phyloP scores from a whole-genome alignment of 2,888 invertebrate genomes.

The Lasioglossum zephyrum region DNA sequence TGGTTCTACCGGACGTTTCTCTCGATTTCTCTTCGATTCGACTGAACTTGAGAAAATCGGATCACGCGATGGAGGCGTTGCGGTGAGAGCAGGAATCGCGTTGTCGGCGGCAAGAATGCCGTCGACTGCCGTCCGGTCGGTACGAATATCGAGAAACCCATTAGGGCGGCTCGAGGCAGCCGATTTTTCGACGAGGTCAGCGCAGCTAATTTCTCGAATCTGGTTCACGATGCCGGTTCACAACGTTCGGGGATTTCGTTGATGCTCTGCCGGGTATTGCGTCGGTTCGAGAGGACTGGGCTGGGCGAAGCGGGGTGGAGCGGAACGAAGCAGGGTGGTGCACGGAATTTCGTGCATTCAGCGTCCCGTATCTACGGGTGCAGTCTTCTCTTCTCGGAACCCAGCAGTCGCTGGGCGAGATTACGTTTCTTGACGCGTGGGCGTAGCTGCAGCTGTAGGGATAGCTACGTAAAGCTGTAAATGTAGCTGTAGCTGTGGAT shows the following conservation, averaged over 20 bases:
- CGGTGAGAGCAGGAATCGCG: background rate
- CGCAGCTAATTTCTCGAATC: background rate
- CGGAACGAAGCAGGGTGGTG: background rate
- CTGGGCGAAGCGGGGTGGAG: background rate
- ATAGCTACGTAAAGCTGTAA: background rate
- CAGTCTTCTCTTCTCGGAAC: conserved; percentile 40
- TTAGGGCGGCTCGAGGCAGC: background rate
- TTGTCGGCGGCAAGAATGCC: background rate
- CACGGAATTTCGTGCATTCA: conserved; percentile 39
- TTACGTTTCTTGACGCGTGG: background rate
- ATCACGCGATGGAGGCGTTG: background rate
- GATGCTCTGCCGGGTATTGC: background rate
- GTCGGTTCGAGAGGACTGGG: conserved; percentile 17
- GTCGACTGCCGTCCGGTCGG: background rate
- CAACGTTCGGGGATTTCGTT: background rate
- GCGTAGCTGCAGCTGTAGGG: background rate
- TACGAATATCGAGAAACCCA: background rate
- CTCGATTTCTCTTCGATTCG: background rate
- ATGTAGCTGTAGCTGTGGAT: background rate
- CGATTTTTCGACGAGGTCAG: background rate
- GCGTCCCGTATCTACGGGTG: conserved; percentile 18
- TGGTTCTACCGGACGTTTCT: background rate
- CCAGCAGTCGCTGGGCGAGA: conserved; percentile 10
- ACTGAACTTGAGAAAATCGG: background rate
- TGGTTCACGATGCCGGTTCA: background rate